Evolutionary conservation across 2,113 vertebrate genomes (phyloP), one percentile per base, ranked within the genome.

Genomic region (Eptatretus burgeri): DNA sequence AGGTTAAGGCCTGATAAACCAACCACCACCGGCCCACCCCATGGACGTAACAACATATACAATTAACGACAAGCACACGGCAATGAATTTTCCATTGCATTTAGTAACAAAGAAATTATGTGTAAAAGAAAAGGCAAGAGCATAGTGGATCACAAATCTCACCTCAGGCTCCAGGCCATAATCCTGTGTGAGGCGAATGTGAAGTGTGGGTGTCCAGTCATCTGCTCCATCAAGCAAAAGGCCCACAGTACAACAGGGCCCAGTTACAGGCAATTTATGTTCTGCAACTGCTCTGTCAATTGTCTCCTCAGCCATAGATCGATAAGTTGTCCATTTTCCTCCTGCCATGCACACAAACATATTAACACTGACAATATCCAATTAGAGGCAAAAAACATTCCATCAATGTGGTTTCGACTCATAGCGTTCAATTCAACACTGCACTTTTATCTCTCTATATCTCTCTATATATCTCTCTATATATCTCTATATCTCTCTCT

Each of bases 291-390:
- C 82, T 0, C 76, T 75, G 4, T 96, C 75, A 51, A 98, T 68
- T 10, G 89, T 76, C 66, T 98, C 91, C 67, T 86, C 78, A 0
- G 89, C 89, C 91, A 98, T 96, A 49, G 85, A 74, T 2, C 87
- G 81, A 68, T 96, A 98, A 0, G 91, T 98, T 0, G 91, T 98
- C 91, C 91, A 98, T 74, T 98, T 98, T 27, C 91, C 91, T 63
- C 91, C 88, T 98, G 68, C 2, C 68, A 70, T 7, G 66, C 69
- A 67, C 50, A 56, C 20, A 41, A 7, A 41, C 7, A 41, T 41
- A 41, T 10, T 13, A 19, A 14, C 10, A 17, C 49, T 63, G 10
- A 60, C 10, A 63, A 63, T 63, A 63, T 16, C 19, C 14, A 63
- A 27, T 5, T 20, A 63, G 10, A 41, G 27, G 7, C 3, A 41